Conservation (phyloP, 1,140 invertebrate genomes). For the Drosophila oshimai region DNA sequence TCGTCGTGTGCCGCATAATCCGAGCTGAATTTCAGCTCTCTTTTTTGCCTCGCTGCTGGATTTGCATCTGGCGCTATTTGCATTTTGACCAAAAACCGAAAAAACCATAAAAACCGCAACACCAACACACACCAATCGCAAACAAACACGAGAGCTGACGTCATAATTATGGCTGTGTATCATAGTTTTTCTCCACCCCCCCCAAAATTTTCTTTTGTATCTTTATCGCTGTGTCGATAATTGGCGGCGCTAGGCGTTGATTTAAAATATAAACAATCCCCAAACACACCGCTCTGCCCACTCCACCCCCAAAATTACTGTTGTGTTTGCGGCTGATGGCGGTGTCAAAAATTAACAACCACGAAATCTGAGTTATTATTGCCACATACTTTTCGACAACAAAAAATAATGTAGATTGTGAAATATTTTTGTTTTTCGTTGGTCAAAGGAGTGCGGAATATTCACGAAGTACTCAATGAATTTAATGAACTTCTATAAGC, state of each 20-base stretch:
- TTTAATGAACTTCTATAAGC: not conserved
- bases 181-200: constrained; percentile 11
- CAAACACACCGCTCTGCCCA: not conserved
- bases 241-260: constrained; percentile 62
- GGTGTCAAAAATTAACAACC: constrained; percentile 72
- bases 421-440: constrained; percentile 5
- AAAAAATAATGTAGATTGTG: constrained; percentile 25
- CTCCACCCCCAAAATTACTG: constrained; percentile 18
- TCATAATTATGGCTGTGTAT: constrained; percentile 55
- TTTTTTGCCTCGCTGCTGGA: not conserved
- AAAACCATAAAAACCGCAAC: constrained; percentile 16
- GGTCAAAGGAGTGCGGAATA: not conserved
- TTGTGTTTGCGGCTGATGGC: constrained; percentile 59
- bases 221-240: constrained; percentile 61
- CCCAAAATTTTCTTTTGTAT: not conserved
- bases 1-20: constrained; percentile 33
- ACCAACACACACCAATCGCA: not conserved
- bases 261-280: constrained; percentile 62
- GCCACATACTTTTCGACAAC: constrained; percentile 53
- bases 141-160: constrained; percentile 31
- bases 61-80: constrained; percentile 59
- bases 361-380: constrained; percentile 75
- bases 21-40: not conserved
- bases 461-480: not conserved
- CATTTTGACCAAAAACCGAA: constrained; percentile 25